phyloP scores from a whole-genome alignment of 2,888 invertebrate species.

The Lycaena phlaeas region DNA sequence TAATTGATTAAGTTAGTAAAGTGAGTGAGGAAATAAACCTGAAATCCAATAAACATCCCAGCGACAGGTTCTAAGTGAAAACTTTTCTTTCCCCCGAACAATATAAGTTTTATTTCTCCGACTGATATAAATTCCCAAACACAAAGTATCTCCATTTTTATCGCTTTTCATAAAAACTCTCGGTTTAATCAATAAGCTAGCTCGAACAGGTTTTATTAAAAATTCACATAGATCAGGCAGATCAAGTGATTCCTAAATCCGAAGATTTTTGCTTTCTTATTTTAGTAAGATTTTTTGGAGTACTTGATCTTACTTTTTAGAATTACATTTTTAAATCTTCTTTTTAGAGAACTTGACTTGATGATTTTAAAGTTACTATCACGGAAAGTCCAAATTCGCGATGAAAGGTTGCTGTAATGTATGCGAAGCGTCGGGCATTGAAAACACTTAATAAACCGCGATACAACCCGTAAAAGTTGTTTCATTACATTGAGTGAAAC shows the following conservation, averaged over 20 bases:
- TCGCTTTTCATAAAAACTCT: constrained; percentile 67
- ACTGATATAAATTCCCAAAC: constrained; percentile 69
- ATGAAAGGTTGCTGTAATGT: no score
- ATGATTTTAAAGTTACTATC: no score
- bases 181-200: constrained; percentile 52
- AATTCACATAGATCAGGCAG: constrained; percentile 34
- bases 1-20: constrained; percentile 19
- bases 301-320: no score
- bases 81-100: constrained; percentile 66
- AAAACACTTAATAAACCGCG: no score
- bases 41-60: constrained; percentile 64
- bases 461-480: no score
- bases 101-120: constrained; percentile 69
- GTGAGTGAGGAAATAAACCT: constrained; percentile 54
- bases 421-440: no score
- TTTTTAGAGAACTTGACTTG: no score
- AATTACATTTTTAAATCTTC: no score
- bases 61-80: constrained; percentile 63
- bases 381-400: no score
- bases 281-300: no score
- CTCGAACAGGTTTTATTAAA: constrained; percentile 30
- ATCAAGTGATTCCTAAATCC: neutral
- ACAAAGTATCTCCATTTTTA: constrained; percentile 71
- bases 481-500: no score
- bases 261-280: no score